These are phyloP conservation scores for Melangyna quadrimaculata DNA, from an alignment of 2,888 invertebrate genomes.

Conservation along the genomic window DNA sequence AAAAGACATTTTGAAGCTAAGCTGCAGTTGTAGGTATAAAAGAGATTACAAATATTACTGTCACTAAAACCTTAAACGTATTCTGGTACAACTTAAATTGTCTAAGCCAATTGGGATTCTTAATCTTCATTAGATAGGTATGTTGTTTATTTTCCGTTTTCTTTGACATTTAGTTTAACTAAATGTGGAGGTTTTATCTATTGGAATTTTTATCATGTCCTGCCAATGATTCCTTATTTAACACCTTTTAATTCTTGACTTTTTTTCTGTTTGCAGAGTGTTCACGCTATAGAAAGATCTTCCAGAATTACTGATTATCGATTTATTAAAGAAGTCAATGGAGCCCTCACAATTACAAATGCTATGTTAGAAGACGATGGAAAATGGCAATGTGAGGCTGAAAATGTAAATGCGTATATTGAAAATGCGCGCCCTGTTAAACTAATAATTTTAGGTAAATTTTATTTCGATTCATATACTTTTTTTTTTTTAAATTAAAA, in stretches of 20 bases:
- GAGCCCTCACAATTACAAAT: conserved; percentile 80
- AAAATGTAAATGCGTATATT: conserved; percentile 84
- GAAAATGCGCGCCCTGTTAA: conserved; percentile 85
- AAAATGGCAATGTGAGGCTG: conserved; percentile 88
- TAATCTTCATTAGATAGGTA: no score
- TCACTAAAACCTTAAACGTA: no score
- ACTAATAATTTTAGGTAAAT: conserved; percentile 84
- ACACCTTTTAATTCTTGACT: background rate
- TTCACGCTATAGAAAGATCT: conserved; percentile 80
- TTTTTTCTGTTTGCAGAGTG: conserved; percentile 75
- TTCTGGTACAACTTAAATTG: no score
- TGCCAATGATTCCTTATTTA: no score
- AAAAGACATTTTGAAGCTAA: no score
- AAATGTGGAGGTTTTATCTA: no score
- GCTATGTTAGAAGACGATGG: conserved; percentile 86
- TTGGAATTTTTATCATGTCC: no score
- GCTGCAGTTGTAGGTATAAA: no score
- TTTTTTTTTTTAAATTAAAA: background rate
- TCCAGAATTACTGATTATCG: conserved; percentile 80
- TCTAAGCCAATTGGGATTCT: no score
- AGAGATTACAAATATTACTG: no score
- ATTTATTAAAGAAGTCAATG: conserved; percentile 80
- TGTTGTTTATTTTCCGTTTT: no score
- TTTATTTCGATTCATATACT: background rate
- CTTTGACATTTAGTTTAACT: no score